Percentiles rank a stretch among this genome's conserved stretches.
These are phyloP conservation scores for Piaya cayana DNA, from an alignment of 2,113 vertebrate species.

Conservation along the genomic window DNA sequence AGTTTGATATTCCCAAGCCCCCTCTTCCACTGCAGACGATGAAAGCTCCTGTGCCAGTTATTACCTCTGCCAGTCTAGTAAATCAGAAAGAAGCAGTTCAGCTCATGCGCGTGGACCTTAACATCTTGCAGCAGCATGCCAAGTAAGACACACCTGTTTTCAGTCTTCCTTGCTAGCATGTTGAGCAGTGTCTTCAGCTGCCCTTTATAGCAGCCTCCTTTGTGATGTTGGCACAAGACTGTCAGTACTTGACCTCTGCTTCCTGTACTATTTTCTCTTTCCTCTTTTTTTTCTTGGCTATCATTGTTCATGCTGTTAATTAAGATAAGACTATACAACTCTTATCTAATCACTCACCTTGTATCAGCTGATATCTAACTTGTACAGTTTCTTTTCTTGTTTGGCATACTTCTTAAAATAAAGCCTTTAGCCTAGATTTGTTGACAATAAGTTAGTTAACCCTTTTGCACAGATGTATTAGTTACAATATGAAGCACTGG, in stretches of 20 bases:
- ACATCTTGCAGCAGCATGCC: constrained; percentile 86
- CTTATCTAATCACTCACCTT: background rate
- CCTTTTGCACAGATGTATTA: background rate
- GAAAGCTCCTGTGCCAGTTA: constrained; percentile 86
- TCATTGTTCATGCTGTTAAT: background rate
- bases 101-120: constrained; percentile 83
- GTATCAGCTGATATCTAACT: background rate
- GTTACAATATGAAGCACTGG: background rate
- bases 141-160: constrained; percentile 74
- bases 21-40: constrained; percentile 75
- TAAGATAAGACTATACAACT: background rate
- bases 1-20: constrained; percentile 82
- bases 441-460: background rate
- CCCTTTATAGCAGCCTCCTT: background rate
- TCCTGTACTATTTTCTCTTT: background rate
- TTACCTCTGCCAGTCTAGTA: constrained; percentile 79
- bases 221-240: background rate
- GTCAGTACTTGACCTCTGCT: background rate
- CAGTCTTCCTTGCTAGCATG: background rate
- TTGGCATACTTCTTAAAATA: background rate
- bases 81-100: constrained; percentile 79
- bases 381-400: background rate
- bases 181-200: background rate
- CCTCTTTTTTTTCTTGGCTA: background rate
- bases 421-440: background rate